These are phyloP conservation scores for Excalfactoria chinensis DNA, from an alignment of 2,113 vertebrate genomes.

Conservation along the genomic window DNA sequence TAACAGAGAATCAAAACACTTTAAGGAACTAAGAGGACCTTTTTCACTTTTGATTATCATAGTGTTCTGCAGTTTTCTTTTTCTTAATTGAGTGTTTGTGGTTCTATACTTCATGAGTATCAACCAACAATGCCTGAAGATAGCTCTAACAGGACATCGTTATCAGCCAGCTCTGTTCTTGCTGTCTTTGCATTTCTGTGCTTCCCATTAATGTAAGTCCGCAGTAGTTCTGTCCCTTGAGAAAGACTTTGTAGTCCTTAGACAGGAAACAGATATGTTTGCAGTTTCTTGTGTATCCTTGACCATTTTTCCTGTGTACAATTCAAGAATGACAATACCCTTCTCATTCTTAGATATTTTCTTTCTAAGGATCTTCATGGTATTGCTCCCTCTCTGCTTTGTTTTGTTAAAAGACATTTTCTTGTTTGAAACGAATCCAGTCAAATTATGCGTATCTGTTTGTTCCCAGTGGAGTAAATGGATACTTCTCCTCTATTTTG, in stretches of 20 bases:
- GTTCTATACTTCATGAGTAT: not conserved
- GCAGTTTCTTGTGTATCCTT: conserved; percentile 56
- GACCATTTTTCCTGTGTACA: conserved; percentile 73
- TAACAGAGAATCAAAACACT: not conserved
- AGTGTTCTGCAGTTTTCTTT: not conserved
- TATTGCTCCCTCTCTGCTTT: not conserved
- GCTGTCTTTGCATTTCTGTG: conserved; percentile 16
- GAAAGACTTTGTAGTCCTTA: conserved; percentile 51
- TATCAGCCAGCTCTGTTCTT: not conserved
- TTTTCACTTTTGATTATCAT: not conserved
- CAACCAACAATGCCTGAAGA: not conserved
- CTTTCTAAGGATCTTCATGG: conserved; percentile 51
- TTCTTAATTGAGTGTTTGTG: not conserved
- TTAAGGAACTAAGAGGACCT: not conserved
- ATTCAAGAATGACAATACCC: conserved; percentile 53
- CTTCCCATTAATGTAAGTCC: conserved; percentile 1
- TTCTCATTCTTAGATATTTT: conserved; percentile 54
- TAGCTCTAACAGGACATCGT: not conserved
- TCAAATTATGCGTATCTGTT: not conserved
- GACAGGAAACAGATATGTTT: conserved; percentile 68
- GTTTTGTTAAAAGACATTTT: not conserved
- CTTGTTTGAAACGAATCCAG: not conserved
- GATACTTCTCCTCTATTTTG: not conserved
- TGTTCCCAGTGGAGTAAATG: not conserved
- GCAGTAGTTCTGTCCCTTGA: conserved; percentile 17